A percentile compares a stretch with the other conserved stretches of the same genome.
Evolutionary conservation across 2,888 invertebrate genomes (phyloP).

Genomic region (Tolmerus cingulatus): DNA sequence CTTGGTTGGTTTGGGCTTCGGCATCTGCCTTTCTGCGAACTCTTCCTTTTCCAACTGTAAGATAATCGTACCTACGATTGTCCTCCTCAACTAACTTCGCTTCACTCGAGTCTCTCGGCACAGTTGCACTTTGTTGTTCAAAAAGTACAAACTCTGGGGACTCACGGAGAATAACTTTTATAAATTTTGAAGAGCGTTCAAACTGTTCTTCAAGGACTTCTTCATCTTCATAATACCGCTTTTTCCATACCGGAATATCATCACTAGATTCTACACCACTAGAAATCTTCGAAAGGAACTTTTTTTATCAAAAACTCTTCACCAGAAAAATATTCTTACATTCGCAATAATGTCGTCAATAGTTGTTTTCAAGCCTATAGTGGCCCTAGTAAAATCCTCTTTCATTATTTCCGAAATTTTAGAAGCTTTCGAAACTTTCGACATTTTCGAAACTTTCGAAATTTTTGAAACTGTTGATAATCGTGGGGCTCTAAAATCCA

Average conservation of each 20-base stretch:
- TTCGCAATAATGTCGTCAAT: background rate
- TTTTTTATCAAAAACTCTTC: background rate
- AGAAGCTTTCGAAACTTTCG: background rate
- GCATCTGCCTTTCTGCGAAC: constrained; percentile 72
- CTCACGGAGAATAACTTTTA: constrained; percentile 72
- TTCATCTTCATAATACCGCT: background rate
- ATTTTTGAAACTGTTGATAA: background rate
- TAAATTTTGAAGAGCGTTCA: constrained; percentile 64
- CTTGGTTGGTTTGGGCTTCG: constrained; percentile 74
- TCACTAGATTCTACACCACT: background rate
- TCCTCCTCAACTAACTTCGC: constrained; percentile 68
- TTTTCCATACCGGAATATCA: constrained; percentile 6
- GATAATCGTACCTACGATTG: constrained; percentile 73
- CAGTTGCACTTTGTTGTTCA: constrained; percentile 72
- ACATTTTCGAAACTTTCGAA: background rate
- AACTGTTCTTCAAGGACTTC: background rate
- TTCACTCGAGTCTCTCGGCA: constrained; percentile 68
- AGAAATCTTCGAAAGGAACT: background rate
- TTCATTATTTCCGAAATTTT: background rate
- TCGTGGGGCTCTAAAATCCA: background rate
- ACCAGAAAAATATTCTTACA: background rate
- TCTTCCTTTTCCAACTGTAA: constrained; percentile 73
- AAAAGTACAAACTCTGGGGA: constrained; percentile 72
- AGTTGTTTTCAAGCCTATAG: background rate
- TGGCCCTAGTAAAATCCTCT: background rate